Evolutionary conservation across 53 echinoderm and acorn worm species (phyloP).

Genomic region (Stichopus horrens): DNA sequence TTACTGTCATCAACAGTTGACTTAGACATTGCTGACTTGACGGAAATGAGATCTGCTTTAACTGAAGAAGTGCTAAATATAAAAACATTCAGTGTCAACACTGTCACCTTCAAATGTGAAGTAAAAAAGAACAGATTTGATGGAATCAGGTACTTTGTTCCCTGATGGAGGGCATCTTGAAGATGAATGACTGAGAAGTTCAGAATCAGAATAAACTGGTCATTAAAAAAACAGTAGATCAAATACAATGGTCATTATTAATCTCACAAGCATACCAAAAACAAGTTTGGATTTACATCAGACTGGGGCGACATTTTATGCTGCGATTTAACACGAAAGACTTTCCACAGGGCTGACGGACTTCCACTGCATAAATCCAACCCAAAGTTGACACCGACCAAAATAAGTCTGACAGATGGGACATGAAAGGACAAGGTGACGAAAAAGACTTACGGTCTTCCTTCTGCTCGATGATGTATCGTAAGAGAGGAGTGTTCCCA

Average conservation of each 20-base stretch:
- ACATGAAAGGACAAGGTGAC: neutral
- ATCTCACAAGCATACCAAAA: neutral
- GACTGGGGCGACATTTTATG: neutral
- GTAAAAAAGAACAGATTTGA: too few species aligned
- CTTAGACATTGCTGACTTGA: too few species aligned
- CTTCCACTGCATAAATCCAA: slow-evolving; percentile 6
- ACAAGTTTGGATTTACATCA: slow-evolving; percentile 12
- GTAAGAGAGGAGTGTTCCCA: slow-evolving; percentile 82
- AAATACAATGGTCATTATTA: neutral
- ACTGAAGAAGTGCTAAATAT: too few species aligned
- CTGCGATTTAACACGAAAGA: neutral
- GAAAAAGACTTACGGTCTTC: slow-evolving; percentile 77
- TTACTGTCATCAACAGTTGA: too few species aligned
- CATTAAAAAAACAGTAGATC: neutral
- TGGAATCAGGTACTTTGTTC: too few species aligned
- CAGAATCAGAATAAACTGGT: too few species aligned
- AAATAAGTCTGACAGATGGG: slow-evolving; percentile 10
- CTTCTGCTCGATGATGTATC: slow-evolving; percentile 90
- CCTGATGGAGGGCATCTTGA: too few species aligned
- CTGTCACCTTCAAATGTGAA: too few species aligned
- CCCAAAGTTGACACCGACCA: slow-evolving; percentile 17
- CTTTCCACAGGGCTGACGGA: neutral
- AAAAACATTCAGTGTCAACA: too few species aligned
- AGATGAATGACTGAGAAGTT: too few species aligned
- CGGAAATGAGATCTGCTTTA: too few species aligned